Base-by-base conservation (phyloP, 2,888 invertebrate genomes). In the Caenorhabditis angaria region DNA sequence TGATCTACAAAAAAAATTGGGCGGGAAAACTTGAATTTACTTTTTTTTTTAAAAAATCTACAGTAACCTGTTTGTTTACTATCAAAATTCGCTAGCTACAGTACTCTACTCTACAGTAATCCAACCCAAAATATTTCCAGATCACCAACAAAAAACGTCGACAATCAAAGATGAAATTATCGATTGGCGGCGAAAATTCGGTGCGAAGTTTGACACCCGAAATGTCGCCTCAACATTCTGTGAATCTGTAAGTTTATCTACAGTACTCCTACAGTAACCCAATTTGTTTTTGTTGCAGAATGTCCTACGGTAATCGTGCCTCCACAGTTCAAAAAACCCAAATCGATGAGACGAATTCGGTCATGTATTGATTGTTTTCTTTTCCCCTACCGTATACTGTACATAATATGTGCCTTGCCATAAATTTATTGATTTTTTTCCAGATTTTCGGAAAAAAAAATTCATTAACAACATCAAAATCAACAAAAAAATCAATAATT, bases 141-240 rank as follows among this genome's bases (percentile, higher is more conserved):
- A 70, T 66, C 4, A 65, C 70, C 18, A 65, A 50, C 8, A 70
- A 66, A 60, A 54, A 61, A 56, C 32, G 70, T 51, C 62, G 70
- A 56, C 65, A 70, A 54, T 65, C 71, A 24, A 67, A 63, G 24
- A 71, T 71, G 64, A 67, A 71, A 51, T 28, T 71, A 20, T n/a
- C n/a, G n/a, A n/a, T n/a, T n/a, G 67, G 64, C 47, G 27, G 65
- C 28, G 70, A 70, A 6, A 65, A 70, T 56, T 62, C 70, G 4
- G 48, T 70, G 12, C 2, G 70, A 47, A 70, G 65, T 22, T 59
- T 60, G 50, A 70, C 65, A 22, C 65, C 70, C 1, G 70, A 70
- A 18, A 62, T 62, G 50, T 50, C 65, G 35, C 65, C 70, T 22
- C 70, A 64, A 20, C 65, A 63, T 14, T 61, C 64, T 24, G 70